Evolutionary conservation across 2,888 invertebrate species (phyloP).

Genomic region (Lochmaea crataegi): DNA sequence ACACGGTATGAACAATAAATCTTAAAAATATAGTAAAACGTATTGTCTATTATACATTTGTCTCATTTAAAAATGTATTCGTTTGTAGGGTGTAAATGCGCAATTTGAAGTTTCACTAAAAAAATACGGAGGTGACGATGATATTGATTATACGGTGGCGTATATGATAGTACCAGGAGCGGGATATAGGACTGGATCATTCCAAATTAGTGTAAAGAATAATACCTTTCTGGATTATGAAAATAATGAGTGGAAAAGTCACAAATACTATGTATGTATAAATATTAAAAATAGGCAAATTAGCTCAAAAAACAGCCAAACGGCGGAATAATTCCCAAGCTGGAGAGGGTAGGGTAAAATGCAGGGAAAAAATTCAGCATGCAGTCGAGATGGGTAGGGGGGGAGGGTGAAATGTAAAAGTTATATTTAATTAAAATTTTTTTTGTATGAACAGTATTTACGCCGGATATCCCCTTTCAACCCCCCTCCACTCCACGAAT

Average conservation of each 20-base stretch:
- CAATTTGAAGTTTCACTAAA: slow-evolving; percentile 58
- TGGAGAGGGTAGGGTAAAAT: no score
- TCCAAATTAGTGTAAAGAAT: slow-evolving; percentile 70
- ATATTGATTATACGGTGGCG: slow-evolving; percentile 62
- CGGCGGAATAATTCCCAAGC: no score
- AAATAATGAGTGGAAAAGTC: slow-evolving; percentile 65
- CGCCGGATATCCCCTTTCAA: no score
- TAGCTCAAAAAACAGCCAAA: no score
- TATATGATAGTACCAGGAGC: slow-evolving; percentile 72
- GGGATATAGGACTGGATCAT: slow-evolving; percentile 71
- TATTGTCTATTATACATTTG: no score
- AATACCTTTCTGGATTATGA: slow-evolving; percentile 72
- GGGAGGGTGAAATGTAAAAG: no score
- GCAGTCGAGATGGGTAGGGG: no score
- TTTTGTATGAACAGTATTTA: no score
- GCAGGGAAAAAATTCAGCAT: no score
- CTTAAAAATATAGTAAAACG: slow-evolving; percentile 7
- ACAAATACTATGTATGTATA: slow-evolving; percentile 63
- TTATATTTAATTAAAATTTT: no score
- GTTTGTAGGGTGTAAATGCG: slow-evolving; percentile 70
- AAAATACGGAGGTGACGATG: slow-evolving; percentile 26
- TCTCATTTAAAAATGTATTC: slow-evolving; percentile 17
- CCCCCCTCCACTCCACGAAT: no score
- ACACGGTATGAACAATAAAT: slow-evolving; percentile 56
- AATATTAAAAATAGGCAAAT: not conserved